These are phyloP conservation scores for Pollenia angustigena DNA, from an alignment of 2,888 invertebrate genomes.

Conservation along the genomic window DNA sequence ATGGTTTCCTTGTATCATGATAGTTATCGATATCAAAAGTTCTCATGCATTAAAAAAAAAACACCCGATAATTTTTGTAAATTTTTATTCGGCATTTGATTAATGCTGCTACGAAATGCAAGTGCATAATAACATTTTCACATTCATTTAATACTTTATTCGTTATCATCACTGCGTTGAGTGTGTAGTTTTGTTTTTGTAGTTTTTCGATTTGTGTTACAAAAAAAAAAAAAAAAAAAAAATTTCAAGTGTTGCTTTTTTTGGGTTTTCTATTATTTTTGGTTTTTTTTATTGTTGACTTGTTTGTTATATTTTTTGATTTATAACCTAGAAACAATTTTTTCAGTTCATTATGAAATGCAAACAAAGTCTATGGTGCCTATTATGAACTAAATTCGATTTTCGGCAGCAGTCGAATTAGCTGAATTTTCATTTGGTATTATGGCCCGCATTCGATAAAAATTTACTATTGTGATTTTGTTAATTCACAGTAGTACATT, in stretches of 20 bases:
- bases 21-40: too few species aligned
- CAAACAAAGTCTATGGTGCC: too few species aligned
- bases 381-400: too few species aligned
- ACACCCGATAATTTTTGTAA: too few species aligned
- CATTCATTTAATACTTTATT: constrained; percentile 46
- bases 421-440: too few species aligned
- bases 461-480: too few species aligned
- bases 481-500: too few species aligned
- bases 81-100: constrained; percentile 29
- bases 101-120: constrained; percentile 48
- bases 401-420: too few species aligned
- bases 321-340: constrained; percentile 63
- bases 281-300: neutral
- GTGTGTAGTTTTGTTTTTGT: neutral
- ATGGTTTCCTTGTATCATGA: too few species aligned
- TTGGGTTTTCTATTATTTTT: neutral
- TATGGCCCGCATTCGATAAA: too few species aligned
- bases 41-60: too few species aligned
- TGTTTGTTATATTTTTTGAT: constrained; percentile 56
- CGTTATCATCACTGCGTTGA: constrained; percentile 2
- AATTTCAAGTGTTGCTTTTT: constrained; percentile 1
- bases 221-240: too few species aligned
- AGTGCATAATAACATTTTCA: constrained; percentile 59
- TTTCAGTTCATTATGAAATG: neutral
- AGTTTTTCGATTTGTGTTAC: neutral